A percentile compares a stretch with the other conserved stretches of the same genome.
These are phyloP conservation scores for Phacellophora camtschatica DNA, from an alignment of 30 jellyfish, hydroid and myxozoan genomes.

Conservation along the genomic window DNA sequence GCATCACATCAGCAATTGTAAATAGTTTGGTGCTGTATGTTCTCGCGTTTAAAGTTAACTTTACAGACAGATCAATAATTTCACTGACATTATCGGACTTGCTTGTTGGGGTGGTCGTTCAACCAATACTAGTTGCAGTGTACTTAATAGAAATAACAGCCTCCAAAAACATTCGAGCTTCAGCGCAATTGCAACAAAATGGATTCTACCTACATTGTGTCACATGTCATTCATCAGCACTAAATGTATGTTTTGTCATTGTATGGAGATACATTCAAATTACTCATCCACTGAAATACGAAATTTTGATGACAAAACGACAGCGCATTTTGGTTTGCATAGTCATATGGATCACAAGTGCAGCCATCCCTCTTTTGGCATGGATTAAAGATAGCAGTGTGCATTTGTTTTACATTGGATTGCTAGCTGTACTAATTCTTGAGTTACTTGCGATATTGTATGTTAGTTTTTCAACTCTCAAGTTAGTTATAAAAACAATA, in stretches of 20 bases:
- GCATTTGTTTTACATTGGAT: neutral
- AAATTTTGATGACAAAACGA: neutral
- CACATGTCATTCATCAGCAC: conserved; percentile 14
- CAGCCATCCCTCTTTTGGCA: neutral
- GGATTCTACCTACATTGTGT: conserved; percentile 3
- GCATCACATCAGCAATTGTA: neutral
- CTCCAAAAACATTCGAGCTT: neutral
- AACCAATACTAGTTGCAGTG: conserved; percentile 14
- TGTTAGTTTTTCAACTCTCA: neutral
- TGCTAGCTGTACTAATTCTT: neutral
- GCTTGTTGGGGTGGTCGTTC: neutral
- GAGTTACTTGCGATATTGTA: neutral
- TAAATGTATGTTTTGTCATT: neutral
- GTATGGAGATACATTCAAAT: conserved; percentile 23
- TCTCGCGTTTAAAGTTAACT: neutral
- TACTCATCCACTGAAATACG: neutral
- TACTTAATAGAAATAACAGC: neutral
- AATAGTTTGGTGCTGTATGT: neutral
- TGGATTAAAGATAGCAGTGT: conserved; percentile 1
- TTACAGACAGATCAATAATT: conserved; percentile 22
- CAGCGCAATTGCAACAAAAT: neutral
- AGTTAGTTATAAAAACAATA: neutral
- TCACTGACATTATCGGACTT: conserved; percentile 29
- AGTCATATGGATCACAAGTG: neutral
- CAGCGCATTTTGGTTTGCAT: neutral